Percentiles rank a stretch among this genome's conserved stretches.
These are phyloP conservation scores for Tragelaphus imberbis DNA, from an alignment of 2,113 vertebrate genomes.

Conservation along the genomic window DNA sequence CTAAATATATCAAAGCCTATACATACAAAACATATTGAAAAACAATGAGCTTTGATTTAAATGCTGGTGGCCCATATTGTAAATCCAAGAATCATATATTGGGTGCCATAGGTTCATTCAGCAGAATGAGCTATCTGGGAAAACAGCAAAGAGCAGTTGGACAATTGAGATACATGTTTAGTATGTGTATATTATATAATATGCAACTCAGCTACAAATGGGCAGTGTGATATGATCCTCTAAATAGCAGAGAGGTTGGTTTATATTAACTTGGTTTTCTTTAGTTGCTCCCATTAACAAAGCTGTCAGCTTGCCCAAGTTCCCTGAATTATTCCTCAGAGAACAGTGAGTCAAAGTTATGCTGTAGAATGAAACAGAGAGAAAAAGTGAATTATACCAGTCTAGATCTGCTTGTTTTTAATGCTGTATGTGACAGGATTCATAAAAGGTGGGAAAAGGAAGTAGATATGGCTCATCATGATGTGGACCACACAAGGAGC, in stretches of 20 bases:
- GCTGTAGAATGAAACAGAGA: neutral
- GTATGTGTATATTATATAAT: neutral
- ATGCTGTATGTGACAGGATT: slow-evolving; percentile 65
- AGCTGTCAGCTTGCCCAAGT: neutral
- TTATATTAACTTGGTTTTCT: neutral
- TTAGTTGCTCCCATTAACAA: neutral
- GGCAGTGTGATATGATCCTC: neutral
- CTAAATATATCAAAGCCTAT: neutral
- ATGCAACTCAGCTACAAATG: neutral
- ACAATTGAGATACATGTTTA: neutral
- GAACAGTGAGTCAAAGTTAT: neutral
- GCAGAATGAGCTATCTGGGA: neutral
- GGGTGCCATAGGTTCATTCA: neutral
- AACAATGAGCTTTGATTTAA: neutral
- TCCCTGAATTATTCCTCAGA: neutral
- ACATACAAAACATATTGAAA: neutral
- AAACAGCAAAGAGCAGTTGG: neutral
- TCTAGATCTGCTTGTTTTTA: slow-evolving; percentile 61
- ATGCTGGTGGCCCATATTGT: neutral
- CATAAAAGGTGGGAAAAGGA: slow-evolving; percentile 68
- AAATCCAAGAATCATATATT: neutral
- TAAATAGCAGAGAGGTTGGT: neutral
- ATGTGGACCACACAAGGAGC: slow-evolving; percentile 52
- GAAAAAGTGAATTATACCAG: slow-evolving; percentile 22
- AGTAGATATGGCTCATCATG: slow-evolving; percentile 56